A percentile compares a stretch with the other conserved stretches of the same genome.
Evolutionary conservation across 2,888 invertebrate genomes (phyloP).

Genomic region (Lasioglossum pauxillum): DNA sequence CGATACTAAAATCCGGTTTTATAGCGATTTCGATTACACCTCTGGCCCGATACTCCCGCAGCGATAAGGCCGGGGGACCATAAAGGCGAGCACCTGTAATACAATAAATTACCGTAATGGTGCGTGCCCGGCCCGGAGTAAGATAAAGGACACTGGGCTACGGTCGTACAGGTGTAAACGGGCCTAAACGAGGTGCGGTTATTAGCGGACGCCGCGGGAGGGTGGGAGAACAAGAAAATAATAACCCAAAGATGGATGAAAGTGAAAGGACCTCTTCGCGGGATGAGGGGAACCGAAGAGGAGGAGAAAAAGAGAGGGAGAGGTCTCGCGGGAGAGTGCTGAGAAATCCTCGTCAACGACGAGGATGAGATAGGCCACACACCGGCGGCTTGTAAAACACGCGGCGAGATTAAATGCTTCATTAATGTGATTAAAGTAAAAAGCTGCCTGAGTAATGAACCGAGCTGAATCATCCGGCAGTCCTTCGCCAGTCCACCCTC

Average conservation of each 20-base stretch:
- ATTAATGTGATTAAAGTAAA: constrained; percentile 85
- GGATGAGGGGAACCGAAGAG: neutral
- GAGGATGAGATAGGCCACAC: constrained; percentile 81
- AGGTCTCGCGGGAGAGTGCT: constrained; percentile 47
- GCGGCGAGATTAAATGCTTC: constrained; percentile 84
- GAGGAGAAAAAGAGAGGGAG: constrained; percentile 31
- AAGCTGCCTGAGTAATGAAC: constrained; percentile 84
- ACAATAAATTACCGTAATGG: constrained; percentile 76
- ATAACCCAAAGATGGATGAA: constrained; percentile 57
- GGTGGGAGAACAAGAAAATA: constrained; percentile 68
- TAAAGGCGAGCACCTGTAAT: constrained; percentile 66
- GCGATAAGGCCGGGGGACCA: constrained; percentile 61
- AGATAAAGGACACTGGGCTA: constrained; percentile 69
- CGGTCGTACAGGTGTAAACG: constrained; percentile 79
- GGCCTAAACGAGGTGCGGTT: constrained; percentile 78
- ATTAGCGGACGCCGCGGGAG: constrained; percentile 77
- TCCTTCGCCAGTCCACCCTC: constrained; percentile 43
- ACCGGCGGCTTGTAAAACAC: constrained; percentile 84
- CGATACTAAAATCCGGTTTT: constrained; percentile 65
- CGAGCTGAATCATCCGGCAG: constrained; percentile 81
- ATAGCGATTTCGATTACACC: constrained; percentile 62
- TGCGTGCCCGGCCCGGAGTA: constrained; percentile 55
- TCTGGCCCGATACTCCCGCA: constrained; percentile 34
- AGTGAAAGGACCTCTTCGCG: constrained; percentile 36
- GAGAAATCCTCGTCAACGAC: constrained; percentile 79